A percentile compares a stretch with the other conserved stretches of the same genome.
These are phyloP conservation scores for Peromyscus leucopus DNA, from an alignment of 2,113 vertebrate genomes.

Conservation along the genomic window DNA sequence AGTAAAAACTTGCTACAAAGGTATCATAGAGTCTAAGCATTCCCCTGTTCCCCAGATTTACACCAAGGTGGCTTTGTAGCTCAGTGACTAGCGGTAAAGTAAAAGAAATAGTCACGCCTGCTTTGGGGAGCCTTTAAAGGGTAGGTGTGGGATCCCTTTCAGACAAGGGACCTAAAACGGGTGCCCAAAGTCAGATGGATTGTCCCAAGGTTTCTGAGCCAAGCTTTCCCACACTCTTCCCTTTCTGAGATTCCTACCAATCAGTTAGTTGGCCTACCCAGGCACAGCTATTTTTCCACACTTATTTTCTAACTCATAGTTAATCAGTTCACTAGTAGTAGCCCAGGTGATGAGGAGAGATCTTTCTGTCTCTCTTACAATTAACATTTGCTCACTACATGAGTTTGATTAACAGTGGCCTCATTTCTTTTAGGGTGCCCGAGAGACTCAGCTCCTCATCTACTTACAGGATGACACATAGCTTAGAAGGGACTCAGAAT, in stretches of 20 bases:
- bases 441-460: conserved; percentile 48
- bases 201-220: not conserved
- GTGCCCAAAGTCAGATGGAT: not conserved
- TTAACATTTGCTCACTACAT: conserved; percentile 65
- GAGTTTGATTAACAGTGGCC: conserved; percentile 72
- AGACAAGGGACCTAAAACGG: conserved; percentile 32
- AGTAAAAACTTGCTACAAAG: not conserved
- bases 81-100: not conserved
- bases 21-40: not conserved
- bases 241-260: not conserved
- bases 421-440: conserved; percentile 69
- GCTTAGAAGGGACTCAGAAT: conserved; percentile 37
- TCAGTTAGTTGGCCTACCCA: not conserved
- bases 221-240: not conserved
- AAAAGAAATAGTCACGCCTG: not conserved
- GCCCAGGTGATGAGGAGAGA: conserved; percentile 55
- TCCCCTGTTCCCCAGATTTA: not conserved
- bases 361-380: conserved; percentile 62
- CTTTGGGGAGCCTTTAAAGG: not conserved
- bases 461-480: conserved; percentile 46
- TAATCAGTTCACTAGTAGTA: conserved; percentile 56
- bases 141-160: not conserved
- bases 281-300: not conserved
- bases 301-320: conserved; percentile 54
- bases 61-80: not conserved